Conservation (phyloP, 2,888 invertebrate genomes). For the Odiellus spinosus region DNA sequence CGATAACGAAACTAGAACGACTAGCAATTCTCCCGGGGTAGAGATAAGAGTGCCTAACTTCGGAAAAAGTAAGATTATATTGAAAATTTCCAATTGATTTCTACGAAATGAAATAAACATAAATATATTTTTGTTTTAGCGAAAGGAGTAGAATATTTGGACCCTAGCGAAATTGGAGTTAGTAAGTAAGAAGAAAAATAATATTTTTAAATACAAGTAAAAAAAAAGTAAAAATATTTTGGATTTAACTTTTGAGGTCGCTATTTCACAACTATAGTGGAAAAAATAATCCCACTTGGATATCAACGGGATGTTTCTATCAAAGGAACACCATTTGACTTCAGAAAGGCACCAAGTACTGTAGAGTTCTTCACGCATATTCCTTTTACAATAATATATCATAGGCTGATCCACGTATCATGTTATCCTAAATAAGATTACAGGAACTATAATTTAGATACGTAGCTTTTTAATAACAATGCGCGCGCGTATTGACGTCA, state of each 20-base stretch:
- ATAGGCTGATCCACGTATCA: too few relatives aligned
- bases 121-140: constrained; percentile 29
- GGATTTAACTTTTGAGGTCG: too few relatives aligned
- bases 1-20: constrained; percentile 64
- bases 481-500: too few relatives aligned
- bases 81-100: too few relatives aligned
- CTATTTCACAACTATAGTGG: constrained; percentile 75
- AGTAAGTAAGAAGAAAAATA: constrained; percentile 25
- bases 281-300: constrained; percentile 53
- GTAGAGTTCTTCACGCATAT: too few relatives aligned
- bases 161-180: constrained; percentile 53
- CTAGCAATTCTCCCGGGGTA: constrained; percentile 67
- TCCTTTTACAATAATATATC: too few relatives aligned
- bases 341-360: constrained; percentile 83
- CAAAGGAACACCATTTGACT: constrained; percentile 91
- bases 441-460: too few relatives aligned
- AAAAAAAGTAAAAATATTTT: too few relatives aligned
- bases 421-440: too few relatives aligned
- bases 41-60: constrained; percentile 68
- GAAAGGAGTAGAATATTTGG: constrained; percentile 82
- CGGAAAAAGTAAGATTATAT: constrained; percentile 44
- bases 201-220: too few relatives aligned
- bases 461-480: too few relatives aligned
- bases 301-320: constrained; percentile 65
- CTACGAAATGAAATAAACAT: too few relatives aligned